These are phyloP conservation scores for Oreotrochilus melanogaster DNA, from an alignment of 2,113 vertebrate species.

Conservation along the genomic window DNA sequence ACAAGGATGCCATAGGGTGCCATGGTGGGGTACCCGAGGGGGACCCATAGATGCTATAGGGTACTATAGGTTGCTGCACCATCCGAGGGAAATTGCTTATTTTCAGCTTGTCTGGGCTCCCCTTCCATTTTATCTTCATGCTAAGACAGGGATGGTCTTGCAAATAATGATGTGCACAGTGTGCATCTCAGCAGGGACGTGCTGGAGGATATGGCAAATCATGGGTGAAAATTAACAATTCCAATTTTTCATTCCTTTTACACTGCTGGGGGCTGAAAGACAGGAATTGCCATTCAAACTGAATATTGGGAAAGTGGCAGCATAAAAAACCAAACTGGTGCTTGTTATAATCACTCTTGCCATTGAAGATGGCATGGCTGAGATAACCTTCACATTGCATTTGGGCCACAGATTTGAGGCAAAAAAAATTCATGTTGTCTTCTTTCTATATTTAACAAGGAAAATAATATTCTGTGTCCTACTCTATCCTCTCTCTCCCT, in stretches of 20 bases:
- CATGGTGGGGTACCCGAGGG: too few relatives aligned
- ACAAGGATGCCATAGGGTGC: too few relatives aligned
- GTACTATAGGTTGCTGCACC: background rate
- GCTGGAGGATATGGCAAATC: background rate
- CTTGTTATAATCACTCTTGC: background rate
- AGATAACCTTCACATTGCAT: background rate
- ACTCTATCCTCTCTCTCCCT: background rate
- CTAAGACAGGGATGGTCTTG: rapidly evolving
- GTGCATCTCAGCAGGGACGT: rapidly evolving
- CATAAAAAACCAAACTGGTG: rapidly evolving
- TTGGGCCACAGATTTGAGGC: background rate
- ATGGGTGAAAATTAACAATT: background rate
- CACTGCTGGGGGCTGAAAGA: background rate
- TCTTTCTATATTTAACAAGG: background rate
- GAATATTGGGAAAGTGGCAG: background rate
- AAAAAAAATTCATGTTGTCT: background rate
- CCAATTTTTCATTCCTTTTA: background rate
- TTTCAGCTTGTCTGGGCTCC: background rate
- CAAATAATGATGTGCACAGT: background rate
- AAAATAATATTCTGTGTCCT: background rate
- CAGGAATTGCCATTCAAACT: background rate
- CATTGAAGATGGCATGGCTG: background rate
- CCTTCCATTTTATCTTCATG: background rate
- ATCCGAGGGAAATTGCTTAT: background rate
- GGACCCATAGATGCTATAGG: too few relatives aligned